Base-by-base conservation (phyloP, 2,797 vertebrate species). In the Xiphophorus birchmanni region DNA sequence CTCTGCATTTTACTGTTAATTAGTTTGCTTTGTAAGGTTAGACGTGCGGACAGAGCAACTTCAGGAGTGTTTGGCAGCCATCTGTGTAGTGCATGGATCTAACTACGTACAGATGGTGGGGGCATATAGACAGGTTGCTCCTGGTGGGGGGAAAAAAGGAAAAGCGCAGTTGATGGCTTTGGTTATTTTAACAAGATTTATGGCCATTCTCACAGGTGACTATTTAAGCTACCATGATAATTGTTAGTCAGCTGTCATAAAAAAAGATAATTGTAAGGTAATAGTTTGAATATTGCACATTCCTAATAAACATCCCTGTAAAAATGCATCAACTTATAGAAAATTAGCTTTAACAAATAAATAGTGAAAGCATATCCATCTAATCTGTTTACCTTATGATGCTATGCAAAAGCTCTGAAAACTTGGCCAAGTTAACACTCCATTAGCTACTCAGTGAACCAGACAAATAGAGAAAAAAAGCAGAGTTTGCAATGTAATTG, bases 141-240 rank as follows among this genome's bases (percentile, higher is more conserved):
- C 96, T 97, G 96, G 91, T 90, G 82, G 82, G 72, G 84, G 56
- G 84, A 91, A 47, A 72, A 93, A 91, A 78, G 44, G 12, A 72
- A 94, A 95, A 95, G 86, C 80, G 73, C 86, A 74, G 90, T 94
- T 97, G 96, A 97, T 95, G 94, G 96, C 97, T 97, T 97, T 93
- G 96, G 97, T 97, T 98, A 97, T 97, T 98, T 97, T 97, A 97
- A 96, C 97, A 97, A 97, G 97, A 98, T 98, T 97, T 97, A 98
- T 97, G 96, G 94, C 95, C 88, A 86, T 95, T 96, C 96, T 98
- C 96, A 95, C 95, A 97, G 96, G 96, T 97, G 97, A 97, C 96
- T 89, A 95, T 96, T 97, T 96, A 93, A 96, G 96, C 96, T 92
- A 94, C 97, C 97, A 98, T 97, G 96, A 96, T 97, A 96, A 97